Base-by-base conservation (phyloP, 2,888 invertebrate genomes). In the Hydriomena furcata region DNA sequence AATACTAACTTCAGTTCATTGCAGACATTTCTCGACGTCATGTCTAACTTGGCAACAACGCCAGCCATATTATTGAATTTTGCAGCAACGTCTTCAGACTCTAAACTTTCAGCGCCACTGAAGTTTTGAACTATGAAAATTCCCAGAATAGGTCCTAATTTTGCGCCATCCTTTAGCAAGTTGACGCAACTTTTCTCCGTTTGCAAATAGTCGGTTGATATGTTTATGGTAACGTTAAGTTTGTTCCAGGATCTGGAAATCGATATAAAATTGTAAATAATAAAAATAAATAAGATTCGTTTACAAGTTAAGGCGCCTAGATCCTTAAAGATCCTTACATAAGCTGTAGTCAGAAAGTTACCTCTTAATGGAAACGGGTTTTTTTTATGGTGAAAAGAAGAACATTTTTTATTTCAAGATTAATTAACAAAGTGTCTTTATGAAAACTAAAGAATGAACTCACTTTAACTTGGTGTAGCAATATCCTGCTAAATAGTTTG, bases 21-120 rank as follows among this genome's bases (percentile, higher is more conserved):
- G 47, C 76, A 76, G 36, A 69, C 38, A 12, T 70, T 70, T 41
- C 73, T 65, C 8, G 74, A 71, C 47, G 63, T 56, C 37, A 70
- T 55, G 63, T 79, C 79, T 34, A 79, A 65, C 56, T 79, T 79
- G 21, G 65, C 61, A 13, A 68, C 66, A 51, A 71, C 55, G 48
- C 58, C 42, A 2, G 63, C 59, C 0, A 52, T 66, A 20, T 69
- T 65, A 50, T 70, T 68, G 54, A 68, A 73, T 58, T 66, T 66
- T 2, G 46, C 47, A 5, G 54, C 45, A 27, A 77, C 65, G 35
- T 61, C 62, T 43, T 64, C 54, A 17, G 67, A 52, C 12, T 41
- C 42, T 40, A 53, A 61, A 57, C 50, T 59, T 52, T 59, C 52
- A 8, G 36, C 20, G 24, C 35, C 52, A 53, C 44, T 48, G 31